Evolutionary conservation across 2,113 vertebrate genomes (phyloP), one percentile per base, ranked within the genome.

Genomic region (Tachycineta bicolor): DNA sequence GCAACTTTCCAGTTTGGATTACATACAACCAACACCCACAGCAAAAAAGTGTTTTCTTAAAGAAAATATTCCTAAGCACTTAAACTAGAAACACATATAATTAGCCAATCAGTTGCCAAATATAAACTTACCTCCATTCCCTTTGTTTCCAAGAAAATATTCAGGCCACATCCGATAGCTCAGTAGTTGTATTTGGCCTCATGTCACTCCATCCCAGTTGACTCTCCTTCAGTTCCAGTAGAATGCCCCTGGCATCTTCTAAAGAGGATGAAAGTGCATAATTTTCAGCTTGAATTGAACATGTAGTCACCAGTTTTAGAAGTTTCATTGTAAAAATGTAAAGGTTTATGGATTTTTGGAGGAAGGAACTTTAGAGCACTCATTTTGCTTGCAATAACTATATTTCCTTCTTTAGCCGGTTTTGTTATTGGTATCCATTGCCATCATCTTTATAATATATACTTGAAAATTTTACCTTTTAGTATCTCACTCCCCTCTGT

Each of bases 401-500:
- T 34, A 50, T 60, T 75, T 60, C 6, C 12, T 28, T 67, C 22
- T 62, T 50, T 41, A 62, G 25, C 2, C 5, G 67, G 12, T 25
- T 89, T 46, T 34, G 15, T 33, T 49, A 55, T 44, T 41, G 7
- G 22, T 64, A 52, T n/a, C 10, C 26, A 76, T 47, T 52, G 15
- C 11, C 6, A 6, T 59, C 4, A 28, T 43, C 9, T 49, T 55
- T 44, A 56, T 10, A 41, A 3, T 4, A 46, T 23, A 24, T 29
- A 28, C 9, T 69, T 65, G 6, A 26, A 29, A 37, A 23, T 31
- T 64, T 14, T 79, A 1, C 26, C 34, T n/a, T 59, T 59, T 59
- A 37, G 4, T 14, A 31, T 34, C 26, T 79, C 20, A 11, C 1
- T 5, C 5, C 9, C 2, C 9, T 28, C 23, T 4, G 4, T 56